Evolutionary conservation across 2,888 invertebrate species (phyloP), one percentile per base, ranked within the genome.

Genomic region (Tetragnatha montana): DNA sequence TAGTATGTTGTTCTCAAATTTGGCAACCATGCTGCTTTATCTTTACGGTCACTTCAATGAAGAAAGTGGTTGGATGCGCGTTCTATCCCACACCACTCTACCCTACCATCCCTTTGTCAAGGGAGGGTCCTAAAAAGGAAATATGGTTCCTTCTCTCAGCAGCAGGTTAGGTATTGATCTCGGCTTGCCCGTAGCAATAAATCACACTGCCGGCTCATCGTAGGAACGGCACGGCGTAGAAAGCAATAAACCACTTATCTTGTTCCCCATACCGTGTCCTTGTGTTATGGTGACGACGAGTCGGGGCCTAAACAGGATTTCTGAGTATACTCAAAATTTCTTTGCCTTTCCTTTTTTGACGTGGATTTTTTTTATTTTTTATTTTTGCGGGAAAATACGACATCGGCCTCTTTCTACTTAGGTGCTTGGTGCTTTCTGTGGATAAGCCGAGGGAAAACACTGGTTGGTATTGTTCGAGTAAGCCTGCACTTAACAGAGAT

Each of bases 221-320:
- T n/a, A 21, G 76, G 71, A 70, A 78, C 50, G 70, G 70, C n/a
- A 71, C 49, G 71, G 60, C 47, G 75, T 19, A 85, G 78, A 79
- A 79, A 85, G 85, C 85, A 85, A 85, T 85, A 85, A 85, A 85
- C 85, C 85, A 85, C 85, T 85, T 85, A 85, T 85, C 78, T 81
- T 73, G 73, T 73, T 22, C 71, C 79, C 70, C 60, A 22, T 70
- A 70, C 21, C 70, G 69, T 79, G 79, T 85, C 71, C 85, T 81
- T 81, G 50, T 81, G 81, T 81, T 81, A 50, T 21, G 73, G 51
- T 21, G 81, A 81, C 81, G 81, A 71, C 81, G 70, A 35, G 60
- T 49, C 51, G 76, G 71, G 79, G 51, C 85, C 85, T 79, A 85
- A 85, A 85, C 85, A 85, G 85, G 85, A 85, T 85, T 85, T 70